These are phyloP conservation scores for Melanchra persicariae DNA, from an alignment of 2,888 invertebrate genomes.

Conservation along the genomic window DNA sequence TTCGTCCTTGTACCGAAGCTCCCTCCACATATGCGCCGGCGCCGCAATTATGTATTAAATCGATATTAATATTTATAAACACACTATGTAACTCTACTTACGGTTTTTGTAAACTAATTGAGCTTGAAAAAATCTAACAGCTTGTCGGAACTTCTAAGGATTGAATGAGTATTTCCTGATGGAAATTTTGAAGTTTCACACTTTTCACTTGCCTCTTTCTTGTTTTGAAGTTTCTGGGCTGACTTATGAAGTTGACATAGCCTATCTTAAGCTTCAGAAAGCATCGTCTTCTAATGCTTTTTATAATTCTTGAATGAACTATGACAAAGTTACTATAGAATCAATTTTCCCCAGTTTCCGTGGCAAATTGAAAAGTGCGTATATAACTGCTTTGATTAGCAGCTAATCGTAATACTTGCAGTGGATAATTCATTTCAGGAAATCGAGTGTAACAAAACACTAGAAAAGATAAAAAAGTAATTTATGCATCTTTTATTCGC, in stretches of 20 bases:
- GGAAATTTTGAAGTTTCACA: not conserved
- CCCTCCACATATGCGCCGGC: constrained; percentile 49
- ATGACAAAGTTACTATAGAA: not conserved
- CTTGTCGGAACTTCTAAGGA: not conserved
- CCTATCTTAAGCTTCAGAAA: not conserved
- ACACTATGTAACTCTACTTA: constrained; percentile 17
- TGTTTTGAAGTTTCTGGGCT: too few relatives aligned
- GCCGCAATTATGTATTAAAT: constrained; percentile 45
- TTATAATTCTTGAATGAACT: not conserved
- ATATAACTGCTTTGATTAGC: too few relatives aligned
- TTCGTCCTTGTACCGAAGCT: constrained; percentile 43
- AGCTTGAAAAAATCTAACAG: constrained; percentile 24
- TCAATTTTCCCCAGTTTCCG: not conserved
- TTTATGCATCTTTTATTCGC: too few relatives aligned
- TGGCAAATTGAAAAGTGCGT: too few relatives aligned
- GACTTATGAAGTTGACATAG: not conserved
- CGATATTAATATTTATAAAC: constrained; percentile 57
- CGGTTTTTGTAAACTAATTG: constrained; percentile 29
- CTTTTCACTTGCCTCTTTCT: too few relatives aligned
- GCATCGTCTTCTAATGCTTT: not conserved
- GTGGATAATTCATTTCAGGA: too few relatives aligned
- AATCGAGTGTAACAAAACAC: too few relatives aligned
- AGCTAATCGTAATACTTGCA: too few relatives aligned
- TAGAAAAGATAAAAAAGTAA: too few relatives aligned
- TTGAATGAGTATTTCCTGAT: not conserved